These are phyloP conservation scores for Zele albiditarsus DNA, from an alignment of 2,888 invertebrate genomes.

Conservation along the genomic window DNA sequence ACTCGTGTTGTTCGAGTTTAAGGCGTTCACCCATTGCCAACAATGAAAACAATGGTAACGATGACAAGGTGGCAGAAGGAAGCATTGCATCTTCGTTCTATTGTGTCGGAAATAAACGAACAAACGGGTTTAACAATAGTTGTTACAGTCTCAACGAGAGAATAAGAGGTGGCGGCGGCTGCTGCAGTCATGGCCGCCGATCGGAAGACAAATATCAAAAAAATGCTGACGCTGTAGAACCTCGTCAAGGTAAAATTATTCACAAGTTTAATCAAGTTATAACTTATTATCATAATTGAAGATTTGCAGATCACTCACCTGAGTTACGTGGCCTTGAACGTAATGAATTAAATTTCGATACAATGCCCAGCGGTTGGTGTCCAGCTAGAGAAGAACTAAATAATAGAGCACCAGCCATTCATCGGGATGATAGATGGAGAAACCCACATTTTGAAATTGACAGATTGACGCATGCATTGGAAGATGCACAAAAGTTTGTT, in stretches of 20 bases:
- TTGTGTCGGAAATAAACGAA: slow-evolving; percentile 47
- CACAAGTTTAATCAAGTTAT: not conserved
- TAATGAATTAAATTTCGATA: not conserved
- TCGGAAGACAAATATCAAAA: slow-evolving; percentile 40
- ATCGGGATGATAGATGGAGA: slow-evolving; percentile 48
- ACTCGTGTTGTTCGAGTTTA: slow-evolving; percentile 56
- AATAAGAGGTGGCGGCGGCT: slow-evolving; percentile 58
- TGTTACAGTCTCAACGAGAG: slow-evolving; percentile 37
- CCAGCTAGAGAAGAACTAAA: not conserved
- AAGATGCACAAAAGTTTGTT: slow-evolving; percentile 65
- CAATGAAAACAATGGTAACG: slow-evolving; percentile 40
- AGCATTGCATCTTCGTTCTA: slow-evolving; percentile 44
- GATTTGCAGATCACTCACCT: not conserved
- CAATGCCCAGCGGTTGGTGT: not conserved
- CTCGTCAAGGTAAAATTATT: not conserved
- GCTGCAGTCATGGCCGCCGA: not conserved
- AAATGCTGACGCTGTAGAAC: slow-evolving; percentile 16
- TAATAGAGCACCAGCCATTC: not conserved
- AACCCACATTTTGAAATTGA: slow-evolving; percentile 60
- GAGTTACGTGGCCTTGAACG: not conserved
- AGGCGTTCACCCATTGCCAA: slow-evolving; percentile 38
- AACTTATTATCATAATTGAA: slow-evolving; percentile 23
- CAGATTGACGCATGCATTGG: slow-evolving; percentile 60
- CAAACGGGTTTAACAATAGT: slow-evolving; percentile 37
- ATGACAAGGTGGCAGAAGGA: slow-evolving; percentile 43